Conservation (phyloP, 2,113 vertebrate genomes). For the Ageneiosus marmoratus region DNA sequence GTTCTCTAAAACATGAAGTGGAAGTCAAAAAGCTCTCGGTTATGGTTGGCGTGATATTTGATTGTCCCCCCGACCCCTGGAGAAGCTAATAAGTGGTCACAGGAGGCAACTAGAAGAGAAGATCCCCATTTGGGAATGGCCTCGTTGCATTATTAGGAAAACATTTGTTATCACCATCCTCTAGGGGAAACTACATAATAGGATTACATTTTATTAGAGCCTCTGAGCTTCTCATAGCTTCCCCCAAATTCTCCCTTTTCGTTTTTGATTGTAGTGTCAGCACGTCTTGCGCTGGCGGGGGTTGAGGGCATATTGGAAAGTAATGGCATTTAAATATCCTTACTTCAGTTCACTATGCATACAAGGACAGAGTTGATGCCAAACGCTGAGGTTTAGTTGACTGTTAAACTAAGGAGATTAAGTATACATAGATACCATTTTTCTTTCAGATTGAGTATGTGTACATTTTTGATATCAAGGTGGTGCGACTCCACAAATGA, state of each 20-base stretch:
- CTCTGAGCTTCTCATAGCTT: slow-evolving; percentile 72
- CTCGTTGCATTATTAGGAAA: slow-evolving; percentile 77
- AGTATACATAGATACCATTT: not conserved
- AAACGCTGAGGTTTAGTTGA: not conserved
- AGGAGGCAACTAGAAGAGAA: slow-evolving; percentile 72
- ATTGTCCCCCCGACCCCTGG: slow-evolving; percentile 54
- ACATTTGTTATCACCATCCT: slow-evolving; percentile 81
- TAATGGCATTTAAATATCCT: slow-evolving; percentile 35
- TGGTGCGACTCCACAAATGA: too few species aligned
- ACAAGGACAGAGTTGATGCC: not conserved
- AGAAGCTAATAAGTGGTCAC: slow-evolving; percentile 64
- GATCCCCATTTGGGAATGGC: slow-evolving; percentile 75
- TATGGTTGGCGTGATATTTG: slow-evolving; percentile 13
- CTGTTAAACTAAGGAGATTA: not conserved
- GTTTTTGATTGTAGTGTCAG: slow-evolving; percentile 60
- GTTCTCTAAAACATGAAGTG: not conserved
- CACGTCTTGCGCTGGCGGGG: slow-evolving; percentile 31
- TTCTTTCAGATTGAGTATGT: not conserved
- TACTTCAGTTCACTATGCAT: not conserved
- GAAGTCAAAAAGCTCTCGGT: slow-evolving; percentile 4
- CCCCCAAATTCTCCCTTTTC: slow-evolving; percentile 62
- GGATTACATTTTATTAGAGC: slow-evolving; percentile 83
- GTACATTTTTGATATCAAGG: not conserved
- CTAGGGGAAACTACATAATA: slow-evolving; percentile 78
- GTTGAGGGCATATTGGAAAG: slow-evolving; percentile 20